phyloP scores from a whole-genome alignment of 2,888 invertebrate genomes.

The Perdita meconis region DNA sequence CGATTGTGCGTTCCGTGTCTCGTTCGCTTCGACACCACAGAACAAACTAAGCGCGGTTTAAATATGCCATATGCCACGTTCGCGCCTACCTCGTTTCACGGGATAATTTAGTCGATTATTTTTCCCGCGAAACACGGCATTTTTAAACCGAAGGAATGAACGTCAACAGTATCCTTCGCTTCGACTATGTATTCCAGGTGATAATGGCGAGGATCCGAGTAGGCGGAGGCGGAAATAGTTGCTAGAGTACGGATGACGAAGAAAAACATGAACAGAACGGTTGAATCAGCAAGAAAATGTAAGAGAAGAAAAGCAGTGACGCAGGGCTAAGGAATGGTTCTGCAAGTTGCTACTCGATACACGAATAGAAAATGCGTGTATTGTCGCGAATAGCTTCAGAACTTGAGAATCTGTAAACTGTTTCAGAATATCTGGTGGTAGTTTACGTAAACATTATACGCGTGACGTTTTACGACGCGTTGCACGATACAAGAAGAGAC shows the following conservation, averaged over 20 bases:
- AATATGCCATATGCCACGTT: no score
- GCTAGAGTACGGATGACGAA: neutral
- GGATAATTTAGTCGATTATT: no score
- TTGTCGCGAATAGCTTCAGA: slow-evolving; percentile 2
- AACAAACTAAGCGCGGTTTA: no score
- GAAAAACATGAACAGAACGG: neutral
- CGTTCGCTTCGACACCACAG: no score
- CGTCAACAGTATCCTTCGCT: neutral
- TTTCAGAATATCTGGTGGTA: no score
- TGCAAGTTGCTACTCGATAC: neutral
- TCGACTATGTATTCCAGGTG: neutral
- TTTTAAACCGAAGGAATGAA: neutral
- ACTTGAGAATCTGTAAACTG: neutral
- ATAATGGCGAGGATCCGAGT: slow-evolving; percentile 22
- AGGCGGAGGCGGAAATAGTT: slow-evolving; percentile 8
- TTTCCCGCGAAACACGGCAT: neutral
- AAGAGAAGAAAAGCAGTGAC: slow-evolving; percentile 1
- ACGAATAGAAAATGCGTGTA: neutral
- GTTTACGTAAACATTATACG: no score
- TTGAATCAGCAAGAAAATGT: slow-evolving; percentile 28
- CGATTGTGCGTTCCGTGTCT: no score
- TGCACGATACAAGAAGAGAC: no score
- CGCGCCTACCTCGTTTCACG: no score
- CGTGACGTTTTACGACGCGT: no score
- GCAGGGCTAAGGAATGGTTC: slow-evolving; percentile 1